A percentile compares a stretch with the other conserved stretches of the same genome.
These are phyloP conservation scores for Plectrocnemia conspersa DNA, from an alignment of 1,140 invertebrate genomes.

Conservation along the genomic window DNA sequence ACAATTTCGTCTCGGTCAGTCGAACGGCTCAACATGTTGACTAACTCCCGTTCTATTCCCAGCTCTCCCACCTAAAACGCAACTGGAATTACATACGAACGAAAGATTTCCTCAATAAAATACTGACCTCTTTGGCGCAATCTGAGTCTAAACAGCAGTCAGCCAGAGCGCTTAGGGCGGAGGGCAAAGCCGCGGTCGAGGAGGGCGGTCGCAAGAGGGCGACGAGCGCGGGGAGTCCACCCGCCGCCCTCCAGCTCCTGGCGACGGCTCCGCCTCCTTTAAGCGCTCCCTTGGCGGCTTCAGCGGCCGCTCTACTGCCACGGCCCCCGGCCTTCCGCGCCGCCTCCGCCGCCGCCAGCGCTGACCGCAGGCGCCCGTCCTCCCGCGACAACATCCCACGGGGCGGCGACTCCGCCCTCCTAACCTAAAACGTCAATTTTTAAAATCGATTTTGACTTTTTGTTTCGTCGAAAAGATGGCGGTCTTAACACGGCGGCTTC, in stretches of 20 bases:
- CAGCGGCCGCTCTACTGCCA: too few species aligned
- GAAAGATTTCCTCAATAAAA: not conserved
- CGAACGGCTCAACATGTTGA: not conserved
- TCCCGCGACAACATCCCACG: too few species aligned
- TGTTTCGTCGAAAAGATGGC: too few species aligned
- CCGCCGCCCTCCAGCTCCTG: not conserved
- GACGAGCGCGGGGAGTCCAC: not conserved
- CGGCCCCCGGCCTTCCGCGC: too few species aligned
- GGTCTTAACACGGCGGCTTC: too few species aligned
- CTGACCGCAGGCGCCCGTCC: too few species aligned
- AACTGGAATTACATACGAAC: not conserved
- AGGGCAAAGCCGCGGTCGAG: not conserved
- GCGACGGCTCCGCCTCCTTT: not conserved
- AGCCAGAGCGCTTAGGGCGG: conserved; percentile 1
- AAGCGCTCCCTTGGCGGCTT: too few species aligned
- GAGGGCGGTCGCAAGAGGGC: not conserved
- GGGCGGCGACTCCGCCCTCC: too few species aligned
- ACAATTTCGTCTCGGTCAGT: conserved; percentile 46
- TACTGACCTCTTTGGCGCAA: not conserved
- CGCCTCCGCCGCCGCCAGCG: too few species aligned
- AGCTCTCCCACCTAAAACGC: conserved; percentile 3
- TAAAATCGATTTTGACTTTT: too few species aligned
- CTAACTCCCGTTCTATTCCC: not conserved
- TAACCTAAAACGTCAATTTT: too few species aligned
- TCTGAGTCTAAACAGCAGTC: conserved; percentile 7